These are phyloP conservation scores for Sardina pilchardus DNA, from an alignment of 2,113 vertebrate species.

Conservation along the genomic window DNA sequence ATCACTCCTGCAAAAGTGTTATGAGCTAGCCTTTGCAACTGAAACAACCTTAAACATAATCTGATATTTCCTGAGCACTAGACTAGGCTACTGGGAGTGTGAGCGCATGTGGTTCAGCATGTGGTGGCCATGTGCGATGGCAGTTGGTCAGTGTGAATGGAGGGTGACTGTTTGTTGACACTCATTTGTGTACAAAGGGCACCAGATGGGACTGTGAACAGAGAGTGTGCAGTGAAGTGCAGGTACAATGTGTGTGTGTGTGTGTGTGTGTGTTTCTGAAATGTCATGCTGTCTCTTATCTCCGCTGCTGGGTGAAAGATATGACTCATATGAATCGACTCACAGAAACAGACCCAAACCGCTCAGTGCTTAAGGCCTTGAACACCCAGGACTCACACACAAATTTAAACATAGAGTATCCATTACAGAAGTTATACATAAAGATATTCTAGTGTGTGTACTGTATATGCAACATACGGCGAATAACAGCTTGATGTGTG, in stretches of 20 bases:
- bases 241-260: background rate
- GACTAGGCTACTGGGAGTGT: background rate
- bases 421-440: background rate
- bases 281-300: too few relatives aligned
- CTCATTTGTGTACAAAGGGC: background rate
- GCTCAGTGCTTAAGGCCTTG: background rate
- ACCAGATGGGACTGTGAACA: background rate
- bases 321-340: background rate
- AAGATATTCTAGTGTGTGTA: background rate
- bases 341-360: background rate
- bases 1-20: background rate
- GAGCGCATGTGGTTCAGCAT: background rate
- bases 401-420: background rate
- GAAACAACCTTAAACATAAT: background rate
- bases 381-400: too few relatives aligned
- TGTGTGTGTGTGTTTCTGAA: background rate
- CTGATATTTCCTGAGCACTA: background rate
- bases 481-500: background rate
- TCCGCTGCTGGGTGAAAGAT: background rate
- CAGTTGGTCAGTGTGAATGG: conserved; percentile 9
- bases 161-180: background rate
- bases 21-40: background rate
- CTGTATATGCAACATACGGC: background rate
- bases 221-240: background rate
- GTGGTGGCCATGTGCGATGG: background rate